phyloP scores from a whole-genome alignment of 2,888 invertebrate genomes.

The Hypena proboscidalis region DNA sequence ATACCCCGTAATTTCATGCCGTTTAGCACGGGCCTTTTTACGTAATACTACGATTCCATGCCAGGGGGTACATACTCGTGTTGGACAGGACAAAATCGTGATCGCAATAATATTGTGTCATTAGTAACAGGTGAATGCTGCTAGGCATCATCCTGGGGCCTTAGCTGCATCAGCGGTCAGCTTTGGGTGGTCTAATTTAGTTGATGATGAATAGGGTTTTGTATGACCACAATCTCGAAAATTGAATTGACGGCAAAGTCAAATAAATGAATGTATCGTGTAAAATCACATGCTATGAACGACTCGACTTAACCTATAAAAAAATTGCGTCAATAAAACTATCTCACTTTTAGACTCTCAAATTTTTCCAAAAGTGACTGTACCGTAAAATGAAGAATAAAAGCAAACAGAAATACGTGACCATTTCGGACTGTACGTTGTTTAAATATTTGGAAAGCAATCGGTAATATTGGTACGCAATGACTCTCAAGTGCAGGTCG shows the following conservation, averaged over 20 bases:
- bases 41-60: constrained; percentile 1
- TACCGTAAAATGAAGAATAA: constrained; percentile 20
- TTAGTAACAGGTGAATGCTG: constrained; percentile 7
- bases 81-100: not conserved
- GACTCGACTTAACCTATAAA: too few relatives aligned
- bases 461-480: constrained; percentile 50
- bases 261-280: too few relatives aligned
- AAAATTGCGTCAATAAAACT: too few relatives aligned
- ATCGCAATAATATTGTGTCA: constrained; percentile 1
- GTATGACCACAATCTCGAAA: not conserved
- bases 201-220: not conserved
- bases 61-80: constrained; percentile 1
- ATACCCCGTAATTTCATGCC: not conserved
- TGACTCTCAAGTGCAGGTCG: constrained; percentile 47
- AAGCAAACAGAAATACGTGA: constrained; percentile 40
- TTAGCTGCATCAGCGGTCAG: not conserved
- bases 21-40: constrained; percentile 1
- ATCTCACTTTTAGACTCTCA: too few relatives aligned
- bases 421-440: constrained; percentile 44
- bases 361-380: constrained; percentile 1
- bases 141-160: not conserved
- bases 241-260: too few relatives aligned
- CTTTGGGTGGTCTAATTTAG: not conserved
- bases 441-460: constrained; percentile 55
- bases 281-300: too few relatives aligned